Base-by-base conservation (phyloP, 2,888 invertebrate species). In the Bibio marci region DNA sequence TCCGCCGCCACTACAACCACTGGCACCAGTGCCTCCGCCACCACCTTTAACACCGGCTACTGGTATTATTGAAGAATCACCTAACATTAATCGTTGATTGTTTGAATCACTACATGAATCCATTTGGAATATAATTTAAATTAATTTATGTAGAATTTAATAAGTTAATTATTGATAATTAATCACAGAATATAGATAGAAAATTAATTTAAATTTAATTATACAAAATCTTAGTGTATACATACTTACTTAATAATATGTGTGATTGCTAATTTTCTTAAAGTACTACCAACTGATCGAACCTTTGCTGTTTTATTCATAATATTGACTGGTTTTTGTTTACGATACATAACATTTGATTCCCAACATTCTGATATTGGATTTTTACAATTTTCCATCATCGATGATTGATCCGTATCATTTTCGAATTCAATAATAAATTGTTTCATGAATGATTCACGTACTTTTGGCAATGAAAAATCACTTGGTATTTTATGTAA, bases 371-470 rank as follows among this genome's bases (percentile, higher is more conserved):
- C 78, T 43, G 61, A 49, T 55, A 63, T 57, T 1, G 62, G 61
- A 52, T 59, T 41, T 0, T 59, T 50, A 39, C 57, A 58, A 41
- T 49, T 55, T 43, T 62, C 62, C 26, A 58, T 53, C 8, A 53
- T 47, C 36, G 44, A 38, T 3, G 50, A 44, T 3, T 76, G 76
- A 54, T 86, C 86, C 22, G 22, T 22, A 39, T 86, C 86, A 22
- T 78, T 80, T 53, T 86, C 86, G 39, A 81, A 76, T 54, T 88
- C 88, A 50, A 80, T 80, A 2, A 92, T 86, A 61, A 98, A 98
- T 59, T 95, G 94, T 7, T 94, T 74, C 86, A 98, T 95, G 60
- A 99, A 98, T 49, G 95, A 97, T 59, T 99, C 98, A 30, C 98
- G 75, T 3, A 92, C 87, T 67, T 90, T 90, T 2, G 88, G 90